Conservation (phyloP, 2,888 invertebrate genomes). For the Thymelicus sylvestris region DNA sequence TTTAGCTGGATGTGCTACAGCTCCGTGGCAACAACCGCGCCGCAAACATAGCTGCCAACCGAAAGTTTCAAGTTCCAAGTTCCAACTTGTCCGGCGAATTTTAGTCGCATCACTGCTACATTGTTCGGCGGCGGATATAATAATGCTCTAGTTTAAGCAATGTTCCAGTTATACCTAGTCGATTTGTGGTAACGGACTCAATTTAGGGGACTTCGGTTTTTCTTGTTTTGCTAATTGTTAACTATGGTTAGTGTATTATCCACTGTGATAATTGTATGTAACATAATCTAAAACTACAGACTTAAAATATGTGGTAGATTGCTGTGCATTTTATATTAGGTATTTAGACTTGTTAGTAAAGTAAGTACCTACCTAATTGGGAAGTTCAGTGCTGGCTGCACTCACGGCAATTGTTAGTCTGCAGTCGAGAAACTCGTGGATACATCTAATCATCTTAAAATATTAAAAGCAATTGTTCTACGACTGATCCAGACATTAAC, state of each 20-base stretch:
- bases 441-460: not conserved
- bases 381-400: no score
- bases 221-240: no score
- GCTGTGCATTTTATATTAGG: no score
- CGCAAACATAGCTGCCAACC: slow-evolving; percentile 71
- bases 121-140: slow-evolving; percentile 15
- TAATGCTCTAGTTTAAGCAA: slow-evolving; percentile 7
- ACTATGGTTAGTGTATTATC: no score
- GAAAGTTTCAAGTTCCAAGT: slow-evolving; percentile 59
- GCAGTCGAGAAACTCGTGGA: no score
- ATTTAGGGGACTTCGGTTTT: not conserved
- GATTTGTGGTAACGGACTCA: not conserved
- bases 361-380: no score
- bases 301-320: no score
- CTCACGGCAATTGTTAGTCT: no score
- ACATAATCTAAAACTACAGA: no score
- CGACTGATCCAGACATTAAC: no score
- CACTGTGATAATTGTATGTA: no score
- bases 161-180: slow-evolving; percentile 7
- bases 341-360: no score
- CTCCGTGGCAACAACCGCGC: slow-evolving; percentile 68
- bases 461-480: not conserved
- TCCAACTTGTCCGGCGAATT: slow-evolving; percentile 60
- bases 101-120: slow-evolving; percentile 50
- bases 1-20: slow-evolving; percentile 57